phyloP scores from a whole-genome alignment of 2,797 vertebrate genomes.

The Xenopus petersii region DNA sequence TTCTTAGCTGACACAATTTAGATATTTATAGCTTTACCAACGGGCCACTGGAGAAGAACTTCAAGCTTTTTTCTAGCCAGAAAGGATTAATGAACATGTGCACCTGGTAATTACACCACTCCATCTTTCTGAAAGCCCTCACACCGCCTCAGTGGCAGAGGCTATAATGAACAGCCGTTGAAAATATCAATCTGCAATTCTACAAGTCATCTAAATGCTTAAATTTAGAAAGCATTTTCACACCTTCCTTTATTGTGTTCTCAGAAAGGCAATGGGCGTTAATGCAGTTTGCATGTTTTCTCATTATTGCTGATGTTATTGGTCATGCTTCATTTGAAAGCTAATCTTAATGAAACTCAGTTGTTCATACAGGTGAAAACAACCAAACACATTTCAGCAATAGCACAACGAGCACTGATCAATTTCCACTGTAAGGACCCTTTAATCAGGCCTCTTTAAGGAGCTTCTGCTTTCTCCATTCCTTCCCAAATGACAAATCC shows the following conservation, averaged over 20 bases:
- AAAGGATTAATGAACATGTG: constrained; percentile 77
- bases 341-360: constrained; percentile 18
- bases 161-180: constrained; percentile 66
- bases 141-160: constrained; percentile 64
- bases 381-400: constrained; percentile 2
- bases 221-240: constrained; percentile 58
- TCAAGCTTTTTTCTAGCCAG: constrained; percentile 69
- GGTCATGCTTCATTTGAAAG: constrained; percentile 38
- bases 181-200: constrained; percentile 69
- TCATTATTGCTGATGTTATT: constrained; percentile 39
- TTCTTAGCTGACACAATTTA: constrained; percentile 77
- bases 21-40: constrained; percentile 79
- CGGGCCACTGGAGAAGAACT: constrained; percentile 73
- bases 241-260: constrained; percentile 52
- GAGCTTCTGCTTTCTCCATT: too few species aligned
- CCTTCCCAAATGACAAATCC: too few species aligned
- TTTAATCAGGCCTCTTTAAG: background rate
- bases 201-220: constrained; percentile 62
- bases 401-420: background rate
- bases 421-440: constrained; percentile 2
- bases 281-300: constrained; percentile 30
- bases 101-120: constrained; percentile 78
- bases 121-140: constrained; percentile 72
- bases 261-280: constrained; percentile 17
- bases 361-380: constrained; percentile 25